Percentiles rank a stretch among this genome's conserved stretches.
Conservation (phyloP, 2,113 vertebrate species). For the Marmota flaviventris region DNA sequence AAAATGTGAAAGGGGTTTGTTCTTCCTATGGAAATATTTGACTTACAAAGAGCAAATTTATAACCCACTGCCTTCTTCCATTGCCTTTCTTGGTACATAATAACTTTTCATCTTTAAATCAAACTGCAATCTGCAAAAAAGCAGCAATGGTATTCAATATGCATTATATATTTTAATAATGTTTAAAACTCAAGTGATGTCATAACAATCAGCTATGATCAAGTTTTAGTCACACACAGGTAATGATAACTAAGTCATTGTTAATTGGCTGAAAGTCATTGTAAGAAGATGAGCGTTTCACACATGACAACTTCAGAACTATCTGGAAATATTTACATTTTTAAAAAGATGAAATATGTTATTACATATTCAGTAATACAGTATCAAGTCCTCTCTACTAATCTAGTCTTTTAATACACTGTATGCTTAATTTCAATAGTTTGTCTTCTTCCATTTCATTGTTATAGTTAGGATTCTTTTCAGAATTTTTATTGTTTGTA, state of each 20-base stretch:
- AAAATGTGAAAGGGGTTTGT: neutral
- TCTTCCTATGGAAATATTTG: neutral
- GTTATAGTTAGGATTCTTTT: neutral
- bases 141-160: neutral
- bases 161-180: neutral
- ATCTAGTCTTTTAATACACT: neutral
- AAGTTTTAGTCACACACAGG: neutral
- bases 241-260: neutral
- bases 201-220: neutral
- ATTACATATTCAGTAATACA: neutral
- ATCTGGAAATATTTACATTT: neutral
- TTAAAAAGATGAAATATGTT: neutral
- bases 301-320: neutral
- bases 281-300: neutral
- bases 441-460: neutral
- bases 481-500: neutral
- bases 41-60: neutral
- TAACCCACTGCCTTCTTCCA: neutral
- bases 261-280: neutral
- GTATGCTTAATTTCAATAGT: neutral
- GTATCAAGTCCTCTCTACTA: neutral
- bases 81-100: neutral
- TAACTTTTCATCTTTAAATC: neutral
- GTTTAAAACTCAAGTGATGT: neutral
- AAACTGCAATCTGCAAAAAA: neutral